Percentiles rank a stretch among this genome's conserved stretches.
Conservation (phyloP, 92 coral and sea anemone genomes). For the Palythoa grandis region DNA sequence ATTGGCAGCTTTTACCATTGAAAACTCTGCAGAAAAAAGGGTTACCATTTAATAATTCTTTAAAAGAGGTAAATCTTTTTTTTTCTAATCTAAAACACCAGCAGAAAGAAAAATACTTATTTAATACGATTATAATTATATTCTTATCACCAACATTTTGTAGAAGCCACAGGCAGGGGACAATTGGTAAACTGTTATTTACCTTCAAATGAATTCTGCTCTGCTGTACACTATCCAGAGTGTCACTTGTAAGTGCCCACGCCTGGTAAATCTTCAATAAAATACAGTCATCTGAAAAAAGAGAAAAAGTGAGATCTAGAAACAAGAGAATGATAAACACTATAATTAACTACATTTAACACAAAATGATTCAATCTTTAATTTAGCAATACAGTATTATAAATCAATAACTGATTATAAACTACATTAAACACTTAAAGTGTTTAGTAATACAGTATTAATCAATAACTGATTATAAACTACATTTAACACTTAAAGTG, state of each 20-base stretch:
- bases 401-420: too few species aligned
- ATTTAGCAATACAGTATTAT: too few species aligned
- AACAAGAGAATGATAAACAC: background rate
- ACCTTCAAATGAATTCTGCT: conserved; percentile 68
- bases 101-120: background rate
- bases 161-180: background rate
- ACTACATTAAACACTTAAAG: too few species aligned
- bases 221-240: conserved; percentile 39
- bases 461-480: too few species aligned
- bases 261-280: conserved; percentile 87
- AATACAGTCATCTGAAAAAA: conserved; percentile 80
- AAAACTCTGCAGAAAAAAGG: too few species aligned
- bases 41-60: too few species aligned
- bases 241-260: conserved; percentile 61
- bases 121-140: background rate
- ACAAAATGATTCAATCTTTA: too few species aligned
- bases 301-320: background rate
- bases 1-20: too few species aligned
- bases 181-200: background rate
- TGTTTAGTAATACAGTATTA: too few species aligned
- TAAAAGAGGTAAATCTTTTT: too few species aligned
- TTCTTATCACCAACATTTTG: background rate
- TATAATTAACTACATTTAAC: background rate
- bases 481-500: background rate
- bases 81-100: too few species aligned